Percentiles rank a stretch among this genome's conserved stretches.
Conservation (phyloP, 2,888 invertebrate genomes). For the Aleiodes testaceus region DNA sequence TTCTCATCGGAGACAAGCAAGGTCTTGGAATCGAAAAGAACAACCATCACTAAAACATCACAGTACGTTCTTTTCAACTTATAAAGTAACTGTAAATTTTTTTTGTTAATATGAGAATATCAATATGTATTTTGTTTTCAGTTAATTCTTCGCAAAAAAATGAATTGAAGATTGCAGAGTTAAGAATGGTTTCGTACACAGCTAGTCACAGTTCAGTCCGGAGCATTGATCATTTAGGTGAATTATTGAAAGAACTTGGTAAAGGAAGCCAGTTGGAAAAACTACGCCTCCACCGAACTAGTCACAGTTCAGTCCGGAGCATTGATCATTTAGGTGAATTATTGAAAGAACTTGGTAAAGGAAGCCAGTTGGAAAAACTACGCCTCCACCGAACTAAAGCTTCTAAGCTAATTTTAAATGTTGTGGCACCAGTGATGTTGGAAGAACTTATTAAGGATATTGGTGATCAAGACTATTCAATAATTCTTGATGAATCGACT, state of each 20-base stretch:
- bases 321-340: conserved; percentile 9
- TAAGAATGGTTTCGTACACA: background rate
- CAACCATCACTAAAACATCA: background rate
- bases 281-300: background rate
- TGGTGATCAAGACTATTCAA: no score
- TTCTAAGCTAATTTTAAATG: conserved; percentile 8
- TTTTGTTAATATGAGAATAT: background rate
- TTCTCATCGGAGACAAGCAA: background rate
- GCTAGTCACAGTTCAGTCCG: background rate
- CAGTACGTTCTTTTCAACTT: background rate
- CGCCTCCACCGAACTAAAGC: conserved; percentile 6
- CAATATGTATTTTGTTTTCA: no score
- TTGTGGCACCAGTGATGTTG: background rate
- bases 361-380: background rate
- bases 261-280: background rate
- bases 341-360: background rate
- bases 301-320: background rate
- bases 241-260: background rate
- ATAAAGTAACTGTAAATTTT: no score
- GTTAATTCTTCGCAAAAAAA: background rate
- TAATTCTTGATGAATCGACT: background rate
- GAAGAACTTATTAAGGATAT: no score
- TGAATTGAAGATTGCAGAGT: background rate
- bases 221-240: conserved; percentile 4
- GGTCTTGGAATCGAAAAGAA: background rate